These are phyloP conservation scores for Chelidonichthys spinosus DNA, from an alignment of 2,797 vertebrate species.

Conservation along the genomic window DNA sequence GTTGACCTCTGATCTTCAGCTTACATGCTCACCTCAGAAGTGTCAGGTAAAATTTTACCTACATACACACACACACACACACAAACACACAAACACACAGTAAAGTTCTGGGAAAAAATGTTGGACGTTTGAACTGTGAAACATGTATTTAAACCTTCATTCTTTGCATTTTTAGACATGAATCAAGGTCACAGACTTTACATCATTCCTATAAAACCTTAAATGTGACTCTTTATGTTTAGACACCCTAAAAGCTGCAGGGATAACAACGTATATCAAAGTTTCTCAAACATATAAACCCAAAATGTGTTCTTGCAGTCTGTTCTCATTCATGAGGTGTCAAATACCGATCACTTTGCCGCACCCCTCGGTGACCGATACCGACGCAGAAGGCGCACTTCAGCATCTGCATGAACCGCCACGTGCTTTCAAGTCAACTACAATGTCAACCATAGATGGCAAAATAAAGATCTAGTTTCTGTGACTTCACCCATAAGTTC, in stretches of 20 bases:
- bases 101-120: background rate
- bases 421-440: background rate
- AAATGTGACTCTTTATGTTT: no score
- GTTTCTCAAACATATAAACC: no score
- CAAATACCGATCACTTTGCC: no score
- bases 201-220: background rate
- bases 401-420: background rate
- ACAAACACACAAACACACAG: background rate
- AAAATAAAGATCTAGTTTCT: no score
- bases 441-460: background rate
- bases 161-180: background rate
- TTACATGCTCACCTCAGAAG: conserved; percentile 1
- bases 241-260: background rate
- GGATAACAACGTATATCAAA: no score
- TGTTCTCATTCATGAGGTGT: no score
- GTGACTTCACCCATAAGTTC: no score
- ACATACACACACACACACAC: background rate
- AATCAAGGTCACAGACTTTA: conserved; percentile 1
- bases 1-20: background rate
- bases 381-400: background rate
- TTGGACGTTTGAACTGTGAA: background rate
- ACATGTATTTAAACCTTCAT: background rate
- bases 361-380: background rate
- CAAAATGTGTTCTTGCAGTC: no score
- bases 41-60: conserved; percentile 8